These are phyloP conservation scores for Drosophila setosimentum DNA, from an alignment of 2,888 invertebrate species.

Conservation along the genomic window DNA sequence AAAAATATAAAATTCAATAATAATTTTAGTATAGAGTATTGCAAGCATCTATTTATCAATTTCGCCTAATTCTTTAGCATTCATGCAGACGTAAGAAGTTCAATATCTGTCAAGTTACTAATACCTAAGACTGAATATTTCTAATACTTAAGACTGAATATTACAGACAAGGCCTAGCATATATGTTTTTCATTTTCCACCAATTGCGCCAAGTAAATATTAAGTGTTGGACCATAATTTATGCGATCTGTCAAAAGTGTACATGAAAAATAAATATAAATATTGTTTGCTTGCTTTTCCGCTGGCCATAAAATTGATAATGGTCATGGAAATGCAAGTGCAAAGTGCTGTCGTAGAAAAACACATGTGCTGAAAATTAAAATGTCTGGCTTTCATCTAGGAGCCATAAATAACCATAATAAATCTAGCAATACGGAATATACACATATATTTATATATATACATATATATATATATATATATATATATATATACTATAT, in stretches of 20 bases:
- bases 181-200: not conserved
- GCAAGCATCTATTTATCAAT: not conserved
- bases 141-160: not conserved
- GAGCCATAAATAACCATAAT: slow-evolving; percentile 71
- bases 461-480: not conserved
- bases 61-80: not conserved
- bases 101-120: not conserved
- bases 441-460: slow-evolving; percentile 1
- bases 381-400: slow-evolving; percentile 70
- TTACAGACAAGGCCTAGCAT: not conserved
- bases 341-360: slow-evolving; percentile 40
- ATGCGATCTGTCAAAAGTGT: slow-evolving; percentile 53
- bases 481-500: not conserved
- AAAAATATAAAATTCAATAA: not conserved
- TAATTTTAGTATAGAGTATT: not conserved
- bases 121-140: not conserved
- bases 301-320: slow-evolving; percentile 21
- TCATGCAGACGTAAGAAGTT: not conserved
- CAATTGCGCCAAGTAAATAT: not conserved
- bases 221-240: slow-evolving; percentile 41
- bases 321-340: slow-evolving; percentile 54
- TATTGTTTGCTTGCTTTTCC: slow-evolving; percentile 25
- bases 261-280: slow-evolving; percentile 61
- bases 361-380: slow-evolving; percentile 71
- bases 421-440: slow-evolving; percentile 19